These are phyloP conservation scores for Ashinkailepas kermadecensis DNA, from an alignment of 2,888 invertebrate genomes.

Conservation along the genomic window DNA sequence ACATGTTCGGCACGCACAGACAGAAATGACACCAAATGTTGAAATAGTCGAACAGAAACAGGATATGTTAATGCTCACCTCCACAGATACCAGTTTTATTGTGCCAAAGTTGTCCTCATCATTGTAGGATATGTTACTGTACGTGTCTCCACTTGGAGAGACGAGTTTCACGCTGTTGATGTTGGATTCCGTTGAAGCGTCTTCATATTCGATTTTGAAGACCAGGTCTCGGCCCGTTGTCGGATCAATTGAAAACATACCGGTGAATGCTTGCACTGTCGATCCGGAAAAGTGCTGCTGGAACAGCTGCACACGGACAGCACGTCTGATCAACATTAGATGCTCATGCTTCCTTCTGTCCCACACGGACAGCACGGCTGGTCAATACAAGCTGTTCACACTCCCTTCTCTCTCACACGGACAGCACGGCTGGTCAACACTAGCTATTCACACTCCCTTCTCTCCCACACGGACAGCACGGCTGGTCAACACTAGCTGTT, in stretches of 20 bases:
- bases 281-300: neutral
- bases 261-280: neutral
- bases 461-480: too few species aligned
- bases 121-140: neutral
- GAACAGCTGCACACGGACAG: neutral
- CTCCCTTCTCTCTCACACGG: too few species aligned
- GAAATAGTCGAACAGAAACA: too few species aligned
- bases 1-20: too few species aligned
- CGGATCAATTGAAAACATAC: neutral
- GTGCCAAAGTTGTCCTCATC: neutral
- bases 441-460: too few species aligned
- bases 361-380: too few species aligned
- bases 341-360: too few species aligned
- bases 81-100: neutral
- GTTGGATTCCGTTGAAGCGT: neutral
- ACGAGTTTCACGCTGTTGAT: neutral
- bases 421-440: too few species aligned
- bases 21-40: too few species aligned
- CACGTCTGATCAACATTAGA: too few species aligned
- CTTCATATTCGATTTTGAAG: neutral
- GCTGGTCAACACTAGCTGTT: too few species aligned
- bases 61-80: neutral
- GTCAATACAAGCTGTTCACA: too few species aligned
- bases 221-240: neutral
- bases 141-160: neutral